Evolutionary conservation across 2,797 vertebrate genomes (phyloP).

Genomic region (Danio albolineatus): DNA sequence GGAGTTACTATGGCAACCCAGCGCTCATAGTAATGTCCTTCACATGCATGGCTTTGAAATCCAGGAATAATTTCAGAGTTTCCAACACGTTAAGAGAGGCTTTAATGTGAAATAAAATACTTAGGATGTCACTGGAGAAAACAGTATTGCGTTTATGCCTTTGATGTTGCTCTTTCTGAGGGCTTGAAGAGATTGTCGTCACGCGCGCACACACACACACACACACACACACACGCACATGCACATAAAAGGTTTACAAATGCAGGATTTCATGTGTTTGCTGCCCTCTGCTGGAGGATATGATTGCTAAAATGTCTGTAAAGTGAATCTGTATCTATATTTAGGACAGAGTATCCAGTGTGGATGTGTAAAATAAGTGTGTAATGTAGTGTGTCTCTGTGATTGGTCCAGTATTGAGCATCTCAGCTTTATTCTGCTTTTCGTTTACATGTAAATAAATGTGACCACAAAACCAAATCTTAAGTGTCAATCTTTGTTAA

Average conservation of each 20-base stretch:
- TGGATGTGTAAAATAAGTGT: too few relatives aligned
- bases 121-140: constrained; percentile 47
- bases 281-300: constrained; percentile 60
- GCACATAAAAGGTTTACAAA: background rate
- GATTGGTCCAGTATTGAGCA: too few relatives aligned
- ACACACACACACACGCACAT: background rate
- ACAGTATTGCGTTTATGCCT: constrained; percentile 34
- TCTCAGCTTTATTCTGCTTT: too few relatives aligned
- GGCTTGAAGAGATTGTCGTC: constrained; percentile 21
- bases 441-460: too few relatives aligned
- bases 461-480: too few relatives aligned
- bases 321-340: too few relatives aligned
- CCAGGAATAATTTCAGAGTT: constrained; percentile 39
- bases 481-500: too few relatives aligned
- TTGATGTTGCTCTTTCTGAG: constrained; percentile 52
- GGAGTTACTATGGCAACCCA: constrained; percentile 60
- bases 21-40: constrained; percentile 39
- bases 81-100: constrained; percentile 16
- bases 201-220: background rate
- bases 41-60: constrained; percentile 51
- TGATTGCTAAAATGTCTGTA: too few relatives aligned
- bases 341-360: too few relatives aligned
- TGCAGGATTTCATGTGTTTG: constrained; percentile 57
- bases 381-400: too few relatives aligned
- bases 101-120: constrained; percentile 59